Base-by-base conservation (phyloP, 1,140 invertebrate species). In the Eueides isabella region DNA sequence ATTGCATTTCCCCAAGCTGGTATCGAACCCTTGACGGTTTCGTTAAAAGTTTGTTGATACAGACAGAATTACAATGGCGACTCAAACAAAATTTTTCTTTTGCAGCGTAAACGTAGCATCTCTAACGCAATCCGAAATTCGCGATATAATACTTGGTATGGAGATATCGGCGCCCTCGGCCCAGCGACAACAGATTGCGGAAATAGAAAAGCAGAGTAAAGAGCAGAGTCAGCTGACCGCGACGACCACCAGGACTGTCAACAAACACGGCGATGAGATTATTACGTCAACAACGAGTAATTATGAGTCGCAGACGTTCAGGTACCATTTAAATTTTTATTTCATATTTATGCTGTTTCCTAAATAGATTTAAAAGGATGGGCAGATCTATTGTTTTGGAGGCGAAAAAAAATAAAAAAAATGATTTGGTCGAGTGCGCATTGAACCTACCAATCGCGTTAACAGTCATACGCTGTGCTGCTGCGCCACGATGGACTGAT, bases 181-280 rank as follows among this genome's bases (percentile, higher is more conserved):
- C 0, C 99, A 99, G 89, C 94, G 99, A 64, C 99, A 99, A 90
- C 99, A 99, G 92, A 99, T 99, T 80, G 99, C 99, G 2, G 99
- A 99, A 93, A 99, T 99, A 83, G 99, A 99, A 91, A 99, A 99
- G 89, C 99, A 99, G 93, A 99, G 99, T 6, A 99, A 99, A 88
- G 99, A 99, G 91, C 99, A 99, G 89, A 98, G 98, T 14, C 99
- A 99, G 85, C 93, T 99, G 1, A 99, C 99, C 0, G 98, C 99
- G 0, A 99, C 99, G 0, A 99, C 99, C 0, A 99, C 99, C 0
- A 94, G 98, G 71, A 99, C 99, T 0, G 98, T 99, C 7, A 99
- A 99, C 93, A 99, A 99, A 91, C 99, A 99, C 85, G 99, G 99
- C 14, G 99, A 99, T 87, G 99, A 99, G 94, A 99, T 99, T 77